Conservation (phyloP, 2,113 vertebrate species). For the Meles meles region DNA sequence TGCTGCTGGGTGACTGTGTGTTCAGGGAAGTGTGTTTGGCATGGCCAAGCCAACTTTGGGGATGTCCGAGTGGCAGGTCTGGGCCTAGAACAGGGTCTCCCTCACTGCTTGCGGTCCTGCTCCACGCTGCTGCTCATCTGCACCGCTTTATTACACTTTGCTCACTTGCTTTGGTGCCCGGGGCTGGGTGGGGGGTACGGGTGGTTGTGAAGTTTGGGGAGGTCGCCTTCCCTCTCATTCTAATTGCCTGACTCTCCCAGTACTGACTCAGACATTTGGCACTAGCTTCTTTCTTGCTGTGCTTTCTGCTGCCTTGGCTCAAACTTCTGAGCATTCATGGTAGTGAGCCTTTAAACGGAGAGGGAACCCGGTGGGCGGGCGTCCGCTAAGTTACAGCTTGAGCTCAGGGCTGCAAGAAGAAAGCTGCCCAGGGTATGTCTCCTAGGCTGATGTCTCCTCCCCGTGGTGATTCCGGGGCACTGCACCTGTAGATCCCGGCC, state of each 20-base stretch:
- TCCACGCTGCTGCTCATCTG: neutral
- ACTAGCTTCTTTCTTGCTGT: neutral
- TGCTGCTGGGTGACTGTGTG: neutral
- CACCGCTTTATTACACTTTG: neutral
- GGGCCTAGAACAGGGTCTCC: neutral
- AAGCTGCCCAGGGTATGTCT: neutral
- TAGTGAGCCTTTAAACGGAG: neutral
- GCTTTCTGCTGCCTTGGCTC: slow-evolving; percentile 3
- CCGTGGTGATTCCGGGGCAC: neutral
- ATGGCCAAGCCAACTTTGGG: neutral
- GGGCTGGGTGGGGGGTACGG: neutral
- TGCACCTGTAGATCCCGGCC: accelerated
- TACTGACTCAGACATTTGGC: neutral
- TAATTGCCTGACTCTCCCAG: neutral
- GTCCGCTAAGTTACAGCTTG: neutral
- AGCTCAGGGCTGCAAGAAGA: neutral
- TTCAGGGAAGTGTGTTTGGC: neutral
- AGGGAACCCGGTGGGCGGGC: neutral
- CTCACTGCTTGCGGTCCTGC: neutral
- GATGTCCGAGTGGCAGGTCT: neutral
- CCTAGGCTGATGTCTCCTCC: slow-evolving; percentile 7
- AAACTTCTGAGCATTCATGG: neutral
- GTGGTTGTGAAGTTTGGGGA: neutral
- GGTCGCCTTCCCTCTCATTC: neutral
- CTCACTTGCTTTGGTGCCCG: neutral